A percentile compares a stretch with the other conserved stretches of the same genome.
These are phyloP conservation scores for Galerucella calmariensis DNA, from an alignment of 2,888 invertebrate species.

Conservation along the genomic window DNA sequence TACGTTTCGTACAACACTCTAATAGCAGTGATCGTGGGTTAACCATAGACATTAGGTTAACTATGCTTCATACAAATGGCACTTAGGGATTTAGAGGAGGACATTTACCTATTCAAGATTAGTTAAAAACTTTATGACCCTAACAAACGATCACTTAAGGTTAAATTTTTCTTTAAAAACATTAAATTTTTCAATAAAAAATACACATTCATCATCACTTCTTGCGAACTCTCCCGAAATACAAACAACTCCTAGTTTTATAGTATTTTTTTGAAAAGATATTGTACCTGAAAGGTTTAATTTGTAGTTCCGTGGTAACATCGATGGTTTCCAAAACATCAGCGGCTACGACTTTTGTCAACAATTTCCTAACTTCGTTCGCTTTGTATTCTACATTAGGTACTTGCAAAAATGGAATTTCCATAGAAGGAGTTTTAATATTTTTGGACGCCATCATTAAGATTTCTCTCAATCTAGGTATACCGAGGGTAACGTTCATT, in stretches of 20 bases:
- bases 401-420: constrained; percentile 80
- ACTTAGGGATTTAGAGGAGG: too few relatives aligned
- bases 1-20: too few relatives aligned
- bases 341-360: constrained; percentile 82
- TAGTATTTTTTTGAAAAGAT: background rate
- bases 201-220: too few relatives aligned
- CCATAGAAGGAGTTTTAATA: constrained; percentile 96
- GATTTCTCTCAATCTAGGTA: constrained; percentile 95
- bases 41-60: too few relatives aligned
- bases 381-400: constrained; percentile 68
- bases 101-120: too few relatives aligned
- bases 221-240: background rate
- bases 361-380: constrained; percentile 75
- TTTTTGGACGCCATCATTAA: constrained; percentile 94
- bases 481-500: constrained; percentile 99
- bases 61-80: too few relatives aligned
- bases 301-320: constrained; percentile 69
- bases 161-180: too few relatives aligned
- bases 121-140: too few relatives aligned
- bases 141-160: too few relatives aligned
- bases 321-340: constrained; percentile 82
- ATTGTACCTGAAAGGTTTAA: constrained; percentile 66
- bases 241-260: background rate
- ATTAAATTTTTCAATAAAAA: too few relatives aligned
- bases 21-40: too few relatives aligned